Conservation (phyloP, 2,113 vertebrate genomes). For the Fregetta grallaria region DNA sequence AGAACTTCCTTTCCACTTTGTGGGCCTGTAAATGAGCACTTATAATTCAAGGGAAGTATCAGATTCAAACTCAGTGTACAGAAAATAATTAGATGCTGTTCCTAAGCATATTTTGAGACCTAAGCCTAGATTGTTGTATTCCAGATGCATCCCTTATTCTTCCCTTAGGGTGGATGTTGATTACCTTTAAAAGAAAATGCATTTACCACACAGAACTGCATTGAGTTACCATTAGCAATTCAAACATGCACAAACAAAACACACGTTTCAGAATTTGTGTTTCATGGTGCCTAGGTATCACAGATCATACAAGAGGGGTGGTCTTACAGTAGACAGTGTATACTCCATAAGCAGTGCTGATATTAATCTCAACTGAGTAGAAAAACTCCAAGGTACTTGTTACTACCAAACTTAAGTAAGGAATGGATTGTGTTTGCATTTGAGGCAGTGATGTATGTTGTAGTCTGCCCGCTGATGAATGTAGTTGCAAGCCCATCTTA, state of each 20-base stretch:
- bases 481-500: background rate
- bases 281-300: background rate
- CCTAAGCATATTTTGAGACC: background rate
- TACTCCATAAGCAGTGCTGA: background rate
- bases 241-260: background rate
- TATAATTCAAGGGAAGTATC: slow-evolving; percentile 10
- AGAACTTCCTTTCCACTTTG: slow-evolving; percentile 43
- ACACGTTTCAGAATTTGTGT: background rate
- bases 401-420: background rate
- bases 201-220: slow-evolving; percentile 4
- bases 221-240: slow-evolving; percentile 11
- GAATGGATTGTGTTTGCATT: background rate
- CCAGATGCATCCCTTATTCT: background rate
- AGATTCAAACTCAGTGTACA: background rate
- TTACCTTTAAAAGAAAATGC: slow-evolving; percentile 44
- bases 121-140: background rate
- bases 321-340: background rate
- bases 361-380: background rate
- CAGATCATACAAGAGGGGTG: background rate
- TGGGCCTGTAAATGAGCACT: slow-evolving; percentile 28
- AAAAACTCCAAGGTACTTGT: background rate
- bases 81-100: slow-evolving; percentile 15
- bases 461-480: background rate
- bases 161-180: slow-evolving; percentile 24
- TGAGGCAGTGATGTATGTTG: background rate